Base-by-base conservation (phyloP, 2,113 vertebrate genomes). In the Candoia aspera region DNA sequence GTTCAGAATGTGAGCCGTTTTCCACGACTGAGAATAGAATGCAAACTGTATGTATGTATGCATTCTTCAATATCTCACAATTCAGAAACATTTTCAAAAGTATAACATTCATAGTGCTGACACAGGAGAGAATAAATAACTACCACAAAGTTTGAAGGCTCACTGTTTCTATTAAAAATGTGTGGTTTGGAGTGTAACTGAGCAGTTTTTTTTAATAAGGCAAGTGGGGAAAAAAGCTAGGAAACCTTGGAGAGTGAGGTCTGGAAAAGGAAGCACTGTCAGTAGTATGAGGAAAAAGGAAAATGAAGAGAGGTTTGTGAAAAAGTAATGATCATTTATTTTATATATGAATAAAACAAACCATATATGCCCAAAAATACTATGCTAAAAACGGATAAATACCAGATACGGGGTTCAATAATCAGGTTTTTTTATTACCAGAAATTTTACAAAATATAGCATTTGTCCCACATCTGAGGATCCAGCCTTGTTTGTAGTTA, bases 61-160 rank as follows among this genome's bases (percentile, higher is more conserved):
- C 0, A 0, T 58, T 88, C 29, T 58, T 26, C 24, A 84, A 62
- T 24, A 86, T 60, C 19, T 46, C 87, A 21, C 8, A 55, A 24
- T 15, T 55, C n/a, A 87, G 64, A 86, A 88, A 84, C 17, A 42
- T 79, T 79, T 79, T 42, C 3, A 42, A 42, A 79, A 42, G 68
- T n/a, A 21, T 79, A 46, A 46, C 21, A 54, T 73, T 29, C 42
- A 33, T 15, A n/a, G 13, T 12, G n/a, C 15, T 42, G 4, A 8
- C 13, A 12, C 24, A 46, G 46, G 68, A 42, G 42, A 10, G 15
- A 53, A 42, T 0, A 2, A 33, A 68, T 0, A 0, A 0, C 1
- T 0, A 0, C 0, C 1, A 10, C 29, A 10, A 58, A 21, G 73
- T 79, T 21, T 79, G 21, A 79, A 42, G 19, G 73, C 17, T 79